phyloP scores from a whole-genome alignment of 2,797 vertebrate species.

The Percopsis omiscomaycus region DNA sequence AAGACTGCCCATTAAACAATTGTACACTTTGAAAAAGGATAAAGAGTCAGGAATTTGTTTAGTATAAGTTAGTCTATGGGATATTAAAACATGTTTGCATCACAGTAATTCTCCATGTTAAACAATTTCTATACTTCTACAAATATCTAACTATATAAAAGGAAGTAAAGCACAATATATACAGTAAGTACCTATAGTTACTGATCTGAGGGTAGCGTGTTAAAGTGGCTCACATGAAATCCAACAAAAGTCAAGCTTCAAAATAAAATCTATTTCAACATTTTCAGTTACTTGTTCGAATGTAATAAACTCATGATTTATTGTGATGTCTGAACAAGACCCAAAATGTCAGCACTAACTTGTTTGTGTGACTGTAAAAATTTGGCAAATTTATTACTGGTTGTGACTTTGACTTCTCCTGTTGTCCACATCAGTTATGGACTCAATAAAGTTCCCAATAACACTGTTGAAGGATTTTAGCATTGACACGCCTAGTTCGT shows the following conservation, averaged over 20 bases:
- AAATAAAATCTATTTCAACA: too few species aligned
- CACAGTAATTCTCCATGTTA: background rate
- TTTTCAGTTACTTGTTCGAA: too few species aligned
- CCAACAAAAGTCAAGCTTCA: too few species aligned
- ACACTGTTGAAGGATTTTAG: constrained; percentile 85
- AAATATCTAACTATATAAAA: constrained; percentile 21
- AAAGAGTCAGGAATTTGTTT: constrained; percentile 16
- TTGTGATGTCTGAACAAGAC: too few species aligned
- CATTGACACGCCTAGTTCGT: constrained; percentile 86
- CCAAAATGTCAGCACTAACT: too few species aligned
- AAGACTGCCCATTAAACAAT: constrained; percentile 65
- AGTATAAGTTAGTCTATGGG: background rate
- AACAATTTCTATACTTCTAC: constrained; percentile 14
- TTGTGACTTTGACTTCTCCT: constrained; percentile 57
- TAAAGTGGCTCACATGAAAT: too few species aligned
- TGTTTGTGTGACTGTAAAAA: background rate
- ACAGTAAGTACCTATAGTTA: constrained; percentile 8
- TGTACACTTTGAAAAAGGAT: constrained; percentile 53
- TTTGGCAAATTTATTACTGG: constrained; percentile 19
- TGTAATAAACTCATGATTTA: too few species aligned
- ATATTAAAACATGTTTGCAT: constrained; percentile 4
- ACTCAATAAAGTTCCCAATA: constrained; percentile 81
- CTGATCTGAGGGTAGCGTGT: too few species aligned
- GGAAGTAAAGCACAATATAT: constrained; percentile 17
- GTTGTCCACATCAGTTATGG: constrained; percentile 54